Conservation (phyloP, 2,797 vertebrate genomes). For the Bovichtus diacanthus region DNA sequence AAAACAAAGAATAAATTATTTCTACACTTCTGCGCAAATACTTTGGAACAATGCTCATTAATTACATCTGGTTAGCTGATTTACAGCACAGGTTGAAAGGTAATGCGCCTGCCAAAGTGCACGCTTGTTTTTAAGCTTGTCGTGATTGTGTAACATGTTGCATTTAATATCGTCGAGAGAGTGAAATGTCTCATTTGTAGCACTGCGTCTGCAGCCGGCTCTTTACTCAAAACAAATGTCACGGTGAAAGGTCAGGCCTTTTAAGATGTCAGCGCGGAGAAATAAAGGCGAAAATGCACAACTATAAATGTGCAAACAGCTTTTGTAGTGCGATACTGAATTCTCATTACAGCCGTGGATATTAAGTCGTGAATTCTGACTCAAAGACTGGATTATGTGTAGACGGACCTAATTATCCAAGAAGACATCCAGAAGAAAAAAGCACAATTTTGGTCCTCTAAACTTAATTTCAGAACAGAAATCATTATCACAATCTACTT, state of each 20-base stretch:
- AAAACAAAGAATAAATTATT: conserved; percentile 68
- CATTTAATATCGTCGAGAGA: conserved; percentile 49
- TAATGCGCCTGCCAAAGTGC: conserved; percentile 53
- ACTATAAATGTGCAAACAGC: conserved; percentile 46
- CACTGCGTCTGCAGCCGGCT: conserved; percentile 45
- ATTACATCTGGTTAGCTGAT: conserved; percentile 61
- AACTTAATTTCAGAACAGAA: conserved; percentile 18
- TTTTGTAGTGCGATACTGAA: conserved; percentile 21
- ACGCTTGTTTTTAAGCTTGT: conserved; percentile 50
- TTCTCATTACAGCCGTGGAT: conserved; percentile 21
- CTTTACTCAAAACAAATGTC: conserved; percentile 73
- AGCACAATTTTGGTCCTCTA: conserved; percentile 66
- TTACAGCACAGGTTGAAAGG: conserved; percentile 54
- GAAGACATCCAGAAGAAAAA: conserved; percentile 18
- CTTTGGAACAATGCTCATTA: conserved; percentile 33
- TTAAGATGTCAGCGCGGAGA: conserved; percentile 52
- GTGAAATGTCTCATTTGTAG: conserved; percentile 69
- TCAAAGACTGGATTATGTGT: not conserved
- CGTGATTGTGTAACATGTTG: conserved; percentile 57
- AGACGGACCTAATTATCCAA: conserved; percentile 7
- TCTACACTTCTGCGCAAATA: conserved; percentile 50
- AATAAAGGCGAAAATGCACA: conserved; percentile 20
- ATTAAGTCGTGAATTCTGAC: conserved; percentile 1
- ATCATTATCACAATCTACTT: conserved; percentile 16
- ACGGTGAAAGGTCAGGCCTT: conserved; percentile 71